Conservation (phyloP, 2,797 vertebrate species). For the Lutjanus campechanus region DNA sequence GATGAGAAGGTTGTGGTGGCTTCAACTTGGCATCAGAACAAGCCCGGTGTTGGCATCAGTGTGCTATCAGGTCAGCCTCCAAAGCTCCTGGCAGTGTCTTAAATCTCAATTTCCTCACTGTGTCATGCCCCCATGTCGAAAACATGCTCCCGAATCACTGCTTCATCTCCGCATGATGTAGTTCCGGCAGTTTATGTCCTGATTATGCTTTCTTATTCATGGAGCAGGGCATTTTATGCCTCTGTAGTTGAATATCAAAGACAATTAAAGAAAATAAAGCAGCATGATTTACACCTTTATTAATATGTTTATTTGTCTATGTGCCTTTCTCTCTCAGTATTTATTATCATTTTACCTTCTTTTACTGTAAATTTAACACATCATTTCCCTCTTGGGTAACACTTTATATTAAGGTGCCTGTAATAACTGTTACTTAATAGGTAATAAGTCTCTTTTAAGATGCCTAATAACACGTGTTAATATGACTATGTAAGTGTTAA, state of each 20-base stretch:
- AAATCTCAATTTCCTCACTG: conserved; percentile 39
- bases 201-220: conserved; percentile 47
- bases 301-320: too few species aligned
- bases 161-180: conserved; percentile 33
- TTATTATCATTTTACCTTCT: too few species aligned
- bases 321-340: too few species aligned
- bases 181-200: conserved; percentile 30
- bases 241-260: conserved; percentile 22
- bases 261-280: conserved; percentile 6
- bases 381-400: too few species aligned
- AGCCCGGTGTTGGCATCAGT: conserved; percentile 42
- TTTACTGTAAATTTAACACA: too few species aligned
- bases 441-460: too few species aligned
- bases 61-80: conserved; percentile 48
- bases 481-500: too few species aligned
- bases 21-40: conserved; percentile 45
- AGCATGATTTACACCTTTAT: background rate
- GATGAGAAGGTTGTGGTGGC: conserved; percentile 11
- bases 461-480: too few species aligned
- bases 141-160: conserved; percentile 45
- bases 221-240: conserved; percentile 33
- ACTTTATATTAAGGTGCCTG: too few species aligned
- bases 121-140: conserved; percentile 42
- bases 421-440: too few species aligned
- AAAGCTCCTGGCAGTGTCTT: conserved; percentile 56